Percentiles rank a stretch among this genome's conserved stretches.
Evolutionary conservation across 2,797 vertebrate genomes (phyloP).

Genomic region (Rachycentron canadum): DNA sequence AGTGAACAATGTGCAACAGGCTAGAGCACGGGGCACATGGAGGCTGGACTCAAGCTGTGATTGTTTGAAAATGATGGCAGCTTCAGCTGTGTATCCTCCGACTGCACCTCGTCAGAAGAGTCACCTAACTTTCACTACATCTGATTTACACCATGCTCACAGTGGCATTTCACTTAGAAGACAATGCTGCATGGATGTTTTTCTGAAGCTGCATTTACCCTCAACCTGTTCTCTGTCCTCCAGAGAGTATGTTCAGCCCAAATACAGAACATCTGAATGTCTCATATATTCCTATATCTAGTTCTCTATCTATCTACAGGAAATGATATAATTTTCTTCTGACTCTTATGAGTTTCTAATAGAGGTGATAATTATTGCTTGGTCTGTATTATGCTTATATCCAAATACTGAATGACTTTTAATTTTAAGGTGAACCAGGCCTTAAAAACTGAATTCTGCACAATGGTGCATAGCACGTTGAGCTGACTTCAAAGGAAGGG

Average conservation of each 20-base stretch:
- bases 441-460: constrained; percentile 8
- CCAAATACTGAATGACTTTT: not conserved
- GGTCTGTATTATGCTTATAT: not conserved
- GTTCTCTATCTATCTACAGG: no score
- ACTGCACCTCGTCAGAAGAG: not conserved
- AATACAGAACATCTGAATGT: not conserved
- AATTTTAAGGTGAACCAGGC: not conserved
- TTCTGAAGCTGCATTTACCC: no score
- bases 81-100: not conserved
- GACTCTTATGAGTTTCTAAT: not conserved
- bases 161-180: not conserved
- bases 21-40: not conserved
- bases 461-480: constrained; percentile 15
- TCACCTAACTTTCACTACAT: not conserved
- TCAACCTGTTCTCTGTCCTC: not conserved
- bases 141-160: not conserved
- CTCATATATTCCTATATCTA: no score
- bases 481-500: constrained; percentile 44
- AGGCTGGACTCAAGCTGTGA: not conserved
- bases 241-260: constrained; percentile 2
- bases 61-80: constrained; percentile 1
- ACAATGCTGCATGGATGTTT: not conserved
- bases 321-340: no score
- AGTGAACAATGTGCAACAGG: constrained; percentile 1
- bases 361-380: no score